Percentiles rank a stretch among this genome's conserved stretches.
These are phyloP conservation scores for Bradypodion pumilum DNA, from an alignment of 2,797 vertebrate species.

Conservation along the genomic window DNA sequence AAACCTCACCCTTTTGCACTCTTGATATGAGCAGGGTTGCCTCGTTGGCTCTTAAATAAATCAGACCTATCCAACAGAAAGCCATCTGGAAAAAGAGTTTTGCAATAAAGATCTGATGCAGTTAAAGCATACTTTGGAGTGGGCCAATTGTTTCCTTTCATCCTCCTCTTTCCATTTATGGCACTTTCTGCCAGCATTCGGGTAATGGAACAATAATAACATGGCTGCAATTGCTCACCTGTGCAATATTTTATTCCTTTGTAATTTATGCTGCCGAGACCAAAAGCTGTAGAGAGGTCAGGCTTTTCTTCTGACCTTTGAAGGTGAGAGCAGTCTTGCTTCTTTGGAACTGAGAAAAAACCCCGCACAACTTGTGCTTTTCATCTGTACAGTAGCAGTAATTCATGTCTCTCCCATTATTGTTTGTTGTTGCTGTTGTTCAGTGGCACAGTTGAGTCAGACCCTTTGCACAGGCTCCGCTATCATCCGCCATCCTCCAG, in stretches of 20 bases:
- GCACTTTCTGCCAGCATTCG: not conserved
- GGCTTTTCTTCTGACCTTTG: not conserved
- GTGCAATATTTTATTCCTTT: not conserved
- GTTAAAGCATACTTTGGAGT: constrained; percentile 1
- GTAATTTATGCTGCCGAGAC: not conserved
- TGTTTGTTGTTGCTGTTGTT: no score
- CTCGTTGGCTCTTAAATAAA: not conserved
- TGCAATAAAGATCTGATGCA: constrained; percentile 11
- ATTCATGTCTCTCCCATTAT: constrained; percentile 43
- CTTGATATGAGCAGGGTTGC: not conserved
- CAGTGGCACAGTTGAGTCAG: no score
- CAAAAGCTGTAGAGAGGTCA: not conserved
- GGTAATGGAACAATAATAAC: not conserved
- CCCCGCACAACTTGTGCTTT: not conserved
- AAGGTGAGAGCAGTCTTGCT: not conserved
- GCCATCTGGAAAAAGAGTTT: not conserved
- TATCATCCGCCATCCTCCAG: no score
- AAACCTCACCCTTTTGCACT: constrained; percentile 3
- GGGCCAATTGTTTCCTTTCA: constrained; percentile 7
- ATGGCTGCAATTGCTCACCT: not conserved
- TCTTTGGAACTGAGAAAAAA: constrained; percentile 21
- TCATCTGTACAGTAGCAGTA: constrained; percentile 34
- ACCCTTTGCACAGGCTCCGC: no score
- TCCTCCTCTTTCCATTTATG: not conserved
- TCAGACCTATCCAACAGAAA: not conserved